A percentile compares a stretch with the other conserved stretches of the same genome.
phyloP scores from a whole-genome alignment of 2,797 vertebrate genomes.

The Squalus acanthias region DNA sequence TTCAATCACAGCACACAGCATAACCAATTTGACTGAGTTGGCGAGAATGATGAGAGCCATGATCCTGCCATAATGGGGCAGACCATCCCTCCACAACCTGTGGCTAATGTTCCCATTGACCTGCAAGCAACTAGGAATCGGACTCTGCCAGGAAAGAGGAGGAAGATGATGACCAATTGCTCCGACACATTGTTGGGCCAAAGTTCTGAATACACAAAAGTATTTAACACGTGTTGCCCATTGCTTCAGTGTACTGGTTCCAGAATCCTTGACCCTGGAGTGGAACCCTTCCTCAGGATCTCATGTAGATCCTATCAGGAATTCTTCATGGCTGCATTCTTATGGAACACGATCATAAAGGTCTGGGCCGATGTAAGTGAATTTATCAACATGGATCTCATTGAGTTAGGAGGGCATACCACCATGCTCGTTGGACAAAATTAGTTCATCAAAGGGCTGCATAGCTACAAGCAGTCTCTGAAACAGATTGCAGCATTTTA shows the following conservation, averaged over 20 bases:
- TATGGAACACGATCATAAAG: not conserved
- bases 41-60: not conserved
- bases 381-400: not conserved
- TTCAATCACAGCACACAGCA: not conserved
- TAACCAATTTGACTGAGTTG: not conserved
- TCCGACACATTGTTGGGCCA: not conserved
- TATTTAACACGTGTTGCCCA: not conserved
- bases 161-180: not conserved
- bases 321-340: not conserved
- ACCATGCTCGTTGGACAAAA: not conserved
- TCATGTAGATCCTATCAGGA: not conserved
- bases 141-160: not conserved
- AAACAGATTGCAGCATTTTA: not conserved
- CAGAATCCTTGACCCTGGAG: not conserved
- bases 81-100: not conserved
- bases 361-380: not conserved
- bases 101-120: not conserved
- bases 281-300: not conserved
- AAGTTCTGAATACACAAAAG: not conserved
- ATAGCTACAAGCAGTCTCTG: not conserved
- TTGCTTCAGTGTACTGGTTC: not conserved
- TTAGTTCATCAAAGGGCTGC: not conserved
- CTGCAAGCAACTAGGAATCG: not conserved
- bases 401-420: not conserved
- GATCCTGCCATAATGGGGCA: not conserved